A percentile compares a stretch with the other conserved stretches of the same genome.
Conservation (phyloP, 2,888 invertebrate genomes). For the Rotaria sp. region DNA sequence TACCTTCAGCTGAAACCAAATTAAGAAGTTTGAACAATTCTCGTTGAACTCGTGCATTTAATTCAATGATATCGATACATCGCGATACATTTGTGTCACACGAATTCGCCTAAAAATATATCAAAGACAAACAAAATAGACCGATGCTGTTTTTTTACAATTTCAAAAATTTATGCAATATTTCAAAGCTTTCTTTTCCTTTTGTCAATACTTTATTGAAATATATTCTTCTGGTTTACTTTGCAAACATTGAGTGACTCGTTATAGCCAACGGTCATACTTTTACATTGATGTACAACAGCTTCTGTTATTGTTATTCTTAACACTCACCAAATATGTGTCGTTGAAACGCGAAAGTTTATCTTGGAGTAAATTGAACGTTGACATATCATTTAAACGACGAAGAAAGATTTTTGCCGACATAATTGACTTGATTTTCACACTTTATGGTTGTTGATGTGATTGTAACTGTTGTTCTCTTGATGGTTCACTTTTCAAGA, state of each 20-base stretch:
- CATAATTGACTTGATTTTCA: neutral
- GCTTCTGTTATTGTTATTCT: neutral
- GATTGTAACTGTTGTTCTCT: neutral
- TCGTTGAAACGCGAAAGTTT: neutral
- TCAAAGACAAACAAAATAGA: neutral
- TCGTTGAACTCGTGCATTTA: slow-evolving; percentile 53
- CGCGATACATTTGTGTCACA: slow-evolving; percentile 53
- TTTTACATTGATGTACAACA: neutral
- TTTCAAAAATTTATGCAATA: no score
- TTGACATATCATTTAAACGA: neutral
- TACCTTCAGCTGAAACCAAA: slow-evolving; percentile 51
- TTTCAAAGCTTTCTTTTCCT: no score
- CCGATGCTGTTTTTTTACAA: no score
- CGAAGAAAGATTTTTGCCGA: neutral
- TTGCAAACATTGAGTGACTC: neutral
- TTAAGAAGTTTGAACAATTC: slow-evolving; percentile 53
- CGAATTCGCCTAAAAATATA: slow-evolving; percentile 49
- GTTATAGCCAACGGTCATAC: no score
- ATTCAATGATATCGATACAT: slow-evolving; percentile 53
- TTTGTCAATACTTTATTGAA: neutral
- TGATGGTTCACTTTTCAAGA: neutral
- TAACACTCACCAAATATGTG: neutral
- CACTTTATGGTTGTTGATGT: neutral
- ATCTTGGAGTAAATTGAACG: neutral
- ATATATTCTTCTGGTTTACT: neutral